These are phyloP conservation scores for Sebastes reedi DNA, from an alignment of 2,797 vertebrate species.

Conservation along the genomic window DNA sequence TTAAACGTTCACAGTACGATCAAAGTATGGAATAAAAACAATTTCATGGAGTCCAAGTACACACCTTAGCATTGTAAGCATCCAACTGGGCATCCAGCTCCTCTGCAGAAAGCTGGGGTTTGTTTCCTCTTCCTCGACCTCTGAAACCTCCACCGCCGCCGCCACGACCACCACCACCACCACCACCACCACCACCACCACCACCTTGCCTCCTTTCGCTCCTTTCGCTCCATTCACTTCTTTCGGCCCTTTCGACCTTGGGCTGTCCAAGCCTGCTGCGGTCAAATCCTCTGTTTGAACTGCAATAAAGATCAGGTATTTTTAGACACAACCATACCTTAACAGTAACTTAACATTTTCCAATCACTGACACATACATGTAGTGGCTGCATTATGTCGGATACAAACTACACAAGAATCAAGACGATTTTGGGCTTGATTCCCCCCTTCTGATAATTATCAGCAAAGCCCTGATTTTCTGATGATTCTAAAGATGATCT, in stretches of 20 bases:
- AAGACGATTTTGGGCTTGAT: too few species aligned
- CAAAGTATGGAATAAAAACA: not conserved
- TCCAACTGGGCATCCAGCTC: conserved; percentile 95
- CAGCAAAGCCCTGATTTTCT: too few species aligned
- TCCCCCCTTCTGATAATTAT: too few species aligned
- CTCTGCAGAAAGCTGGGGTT: conserved; percentile 91
- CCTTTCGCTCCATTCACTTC: not conserved
- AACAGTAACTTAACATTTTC: not conserved
- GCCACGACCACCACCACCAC: conserved; percentile 67
- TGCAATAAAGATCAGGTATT: not conserved
- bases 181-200: conserved; percentile 39
- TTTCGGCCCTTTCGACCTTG: conserved; percentile 74
- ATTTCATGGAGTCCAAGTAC: not conserved
- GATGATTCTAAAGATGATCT: too few species aligned
- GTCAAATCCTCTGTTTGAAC: conserved; percentile 84
- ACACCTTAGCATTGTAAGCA: conserved; percentile 93
- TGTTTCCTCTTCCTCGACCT: conserved; percentile 75
- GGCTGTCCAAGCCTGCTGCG: conserved; percentile 82
- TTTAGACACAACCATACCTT: not conserved
- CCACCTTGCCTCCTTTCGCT: conserved; percentile 39
- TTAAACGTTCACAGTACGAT: not conserved
- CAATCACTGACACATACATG: not conserved
- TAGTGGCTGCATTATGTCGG: not conserved
- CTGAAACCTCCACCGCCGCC: conserved; percentile 71
- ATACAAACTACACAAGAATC: too few species aligned